A percentile compares a stretch with the other conserved stretches of the same genome.
Conservation (phyloP, 1,140 invertebrate species). For the Lutraria rhynchaena region DNA sequence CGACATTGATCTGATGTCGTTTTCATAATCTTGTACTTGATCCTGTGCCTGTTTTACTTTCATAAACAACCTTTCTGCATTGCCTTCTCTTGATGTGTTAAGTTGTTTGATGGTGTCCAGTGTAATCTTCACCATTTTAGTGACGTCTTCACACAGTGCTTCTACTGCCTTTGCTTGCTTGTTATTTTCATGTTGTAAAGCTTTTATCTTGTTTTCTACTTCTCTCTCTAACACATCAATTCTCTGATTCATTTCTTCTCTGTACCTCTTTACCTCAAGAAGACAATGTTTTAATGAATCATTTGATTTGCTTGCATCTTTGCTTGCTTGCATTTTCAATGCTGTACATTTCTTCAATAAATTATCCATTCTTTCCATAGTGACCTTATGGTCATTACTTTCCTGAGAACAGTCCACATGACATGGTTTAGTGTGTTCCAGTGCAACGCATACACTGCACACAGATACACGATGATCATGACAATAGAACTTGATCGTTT, state of each 20-base stretch:
- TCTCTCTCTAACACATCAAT: neutral
- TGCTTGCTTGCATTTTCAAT: no score
- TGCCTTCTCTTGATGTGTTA: neutral
- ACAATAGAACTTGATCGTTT: neutral
- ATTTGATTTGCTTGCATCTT: no score
- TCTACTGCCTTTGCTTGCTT: neutral
- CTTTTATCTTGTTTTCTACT: neutral
- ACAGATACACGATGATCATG: neutral
- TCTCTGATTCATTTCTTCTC: neutral
- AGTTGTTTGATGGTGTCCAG: neutral
- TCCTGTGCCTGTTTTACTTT: neutral
- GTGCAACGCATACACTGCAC: neutral
- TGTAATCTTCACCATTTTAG: neutral
- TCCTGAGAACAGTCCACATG: neutral
- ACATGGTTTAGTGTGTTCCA: neutral
- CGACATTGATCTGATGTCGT: neutral
- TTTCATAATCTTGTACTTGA: neutral
- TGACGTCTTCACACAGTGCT: neutral
- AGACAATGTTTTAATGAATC: neutral
- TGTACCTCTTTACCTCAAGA: neutral
- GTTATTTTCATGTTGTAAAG: neutral
- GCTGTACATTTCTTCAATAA: neutral
- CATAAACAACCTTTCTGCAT: slow-evolving; percentile 8
- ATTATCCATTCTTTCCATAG: neutral
- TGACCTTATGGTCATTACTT: neutral